Evolutionary conservation across 2,113 vertebrate genomes (phyloP), one percentile per base, ranked within the genome.

Genomic region (Rhinopomastus cyanomelas): DNA sequence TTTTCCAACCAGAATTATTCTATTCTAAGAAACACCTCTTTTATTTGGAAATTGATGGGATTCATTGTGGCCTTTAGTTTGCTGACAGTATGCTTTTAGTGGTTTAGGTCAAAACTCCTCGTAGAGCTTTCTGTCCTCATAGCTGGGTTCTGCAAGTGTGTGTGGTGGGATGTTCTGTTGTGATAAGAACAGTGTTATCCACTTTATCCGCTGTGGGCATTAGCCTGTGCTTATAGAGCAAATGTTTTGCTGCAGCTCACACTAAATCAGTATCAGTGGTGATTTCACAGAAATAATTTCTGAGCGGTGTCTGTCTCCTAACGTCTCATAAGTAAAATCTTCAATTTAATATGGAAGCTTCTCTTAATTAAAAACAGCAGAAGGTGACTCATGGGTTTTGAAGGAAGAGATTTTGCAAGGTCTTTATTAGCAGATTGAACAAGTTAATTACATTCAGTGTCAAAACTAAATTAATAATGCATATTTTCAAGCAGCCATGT

Each of bases 321-420:
- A 57, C 20, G 75, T 81, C 82, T 82, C 68, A 85, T 78, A 87
- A 80, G 12, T 61, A 79, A 94, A 87, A 69, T 95, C 32, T 79
- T 88, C 26, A 60, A 13, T 62, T 86, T 75, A 75, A 23, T 56
- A 48, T 71, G 26, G 56, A 89, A 68, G 5, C 15, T 61, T 91
- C 30, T 68, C 27, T 75, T 95, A 81, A 81, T 88, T 90, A 87
- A 85, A 75, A 81, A 26, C 37, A 53, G 27, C 14, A 75, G 46
- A 76, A 77, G 22, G 5, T 61, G 22, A 77, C 60, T 87, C 48
- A 64, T 20, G 39, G 55, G 51, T 87, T 89, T 82, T 91, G 79
- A 80, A 30, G 42, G 48, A 27, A 53, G 39, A 32, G 26, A 12
- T 82, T 74, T 69, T 92, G 42, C 27, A 74, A 81, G 68, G 27